phyloP scores from a whole-genome alignment of 1,140 invertebrate genomes.

The Drosophila kurseongensis region DNA sequence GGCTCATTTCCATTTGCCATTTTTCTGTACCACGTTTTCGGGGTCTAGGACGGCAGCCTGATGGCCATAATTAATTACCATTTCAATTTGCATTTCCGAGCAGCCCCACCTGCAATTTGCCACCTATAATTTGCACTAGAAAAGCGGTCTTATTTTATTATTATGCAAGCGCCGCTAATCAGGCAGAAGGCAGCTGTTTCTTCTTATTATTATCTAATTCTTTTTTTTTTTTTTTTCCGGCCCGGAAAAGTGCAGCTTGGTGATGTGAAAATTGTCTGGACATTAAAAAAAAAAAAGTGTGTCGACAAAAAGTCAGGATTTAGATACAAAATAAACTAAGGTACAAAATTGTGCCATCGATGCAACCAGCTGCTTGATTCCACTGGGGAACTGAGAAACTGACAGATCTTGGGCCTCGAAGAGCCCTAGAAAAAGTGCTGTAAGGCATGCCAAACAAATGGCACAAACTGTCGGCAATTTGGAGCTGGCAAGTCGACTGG shows the following conservation, averaged over 20 bases:
- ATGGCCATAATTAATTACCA: conserved; percentile 82
- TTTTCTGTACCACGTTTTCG: conserved; percentile 43
- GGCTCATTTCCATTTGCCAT: conserved; percentile 33
- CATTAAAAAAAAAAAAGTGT: conserved; percentile 27
- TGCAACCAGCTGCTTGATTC: conserved; percentile 50
- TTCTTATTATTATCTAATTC: background rate
- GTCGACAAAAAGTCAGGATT: conserved; percentile 36
- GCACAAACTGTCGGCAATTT: conserved; percentile 4
- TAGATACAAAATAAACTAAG: background rate
- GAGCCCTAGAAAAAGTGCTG: conserved; percentile 53
- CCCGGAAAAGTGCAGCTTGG: conserved; percentile 50
- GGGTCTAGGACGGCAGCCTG: conserved; percentile 77
- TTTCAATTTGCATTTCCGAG: conserved; percentile 77
- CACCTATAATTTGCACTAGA: conserved; percentile 44
- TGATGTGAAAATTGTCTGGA: conserved; percentile 60
- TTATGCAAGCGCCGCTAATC: conserved; percentile 68
- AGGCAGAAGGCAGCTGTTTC: conserved; percentile 34
- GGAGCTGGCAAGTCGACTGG: background rate
- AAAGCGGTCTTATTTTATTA: conserved; percentile 35
- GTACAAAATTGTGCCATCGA: conserved; percentile 34
- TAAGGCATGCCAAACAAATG: conserved; percentile 49
- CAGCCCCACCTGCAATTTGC: conserved; percentile 70
- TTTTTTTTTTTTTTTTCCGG: conserved; percentile 4
- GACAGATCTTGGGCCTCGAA: conserved; percentile 17
- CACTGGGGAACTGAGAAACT: conserved; percentile 14